phyloP scores from a whole-genome alignment of 2,113 vertebrate species.

The Etia nguti region DNA sequence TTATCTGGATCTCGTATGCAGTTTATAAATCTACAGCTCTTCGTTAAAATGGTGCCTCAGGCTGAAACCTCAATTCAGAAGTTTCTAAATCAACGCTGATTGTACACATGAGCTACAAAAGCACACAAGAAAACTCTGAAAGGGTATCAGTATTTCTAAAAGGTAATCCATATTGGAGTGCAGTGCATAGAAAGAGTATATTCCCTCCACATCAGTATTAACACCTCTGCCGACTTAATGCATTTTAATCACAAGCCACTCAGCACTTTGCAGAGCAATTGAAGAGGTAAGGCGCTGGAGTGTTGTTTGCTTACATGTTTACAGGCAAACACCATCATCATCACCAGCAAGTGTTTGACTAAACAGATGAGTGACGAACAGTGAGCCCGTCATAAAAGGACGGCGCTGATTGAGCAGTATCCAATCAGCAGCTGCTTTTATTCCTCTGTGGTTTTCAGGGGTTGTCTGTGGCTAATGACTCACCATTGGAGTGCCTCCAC shows the following conservation, averaged over 20 bases:
- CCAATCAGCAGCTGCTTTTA: slow-evolving; percentile 48
- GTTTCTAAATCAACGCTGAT: background rate
- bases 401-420: background rate
- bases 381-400: background rate
- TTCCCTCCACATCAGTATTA: slow-evolving; percentile 10
- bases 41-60: background rate
- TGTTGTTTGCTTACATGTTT: slow-evolving; percentile 22
- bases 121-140: background rate
- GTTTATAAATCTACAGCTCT: background rate
- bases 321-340: slow-evolving; percentile 20
- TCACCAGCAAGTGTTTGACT: background rate
- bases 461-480: slow-evolving; percentile 60
- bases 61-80: background rate
- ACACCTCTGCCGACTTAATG: background rate
- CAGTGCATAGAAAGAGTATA: background rate
- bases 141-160: background rate
- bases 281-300: background rate
- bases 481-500: slow-evolving; percentile 49
- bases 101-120: background rate
- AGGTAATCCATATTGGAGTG: background rate
- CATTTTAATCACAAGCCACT: background rate
- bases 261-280: background rate
- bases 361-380: slow-evolving; percentile 13
- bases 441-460: slow-evolving; percentile 41
- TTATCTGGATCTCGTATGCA: background rate